These are phyloP conservation scores for Meles meles DNA, from an alignment of 2,113 vertebrate genomes.

Conservation along the genomic window DNA sequence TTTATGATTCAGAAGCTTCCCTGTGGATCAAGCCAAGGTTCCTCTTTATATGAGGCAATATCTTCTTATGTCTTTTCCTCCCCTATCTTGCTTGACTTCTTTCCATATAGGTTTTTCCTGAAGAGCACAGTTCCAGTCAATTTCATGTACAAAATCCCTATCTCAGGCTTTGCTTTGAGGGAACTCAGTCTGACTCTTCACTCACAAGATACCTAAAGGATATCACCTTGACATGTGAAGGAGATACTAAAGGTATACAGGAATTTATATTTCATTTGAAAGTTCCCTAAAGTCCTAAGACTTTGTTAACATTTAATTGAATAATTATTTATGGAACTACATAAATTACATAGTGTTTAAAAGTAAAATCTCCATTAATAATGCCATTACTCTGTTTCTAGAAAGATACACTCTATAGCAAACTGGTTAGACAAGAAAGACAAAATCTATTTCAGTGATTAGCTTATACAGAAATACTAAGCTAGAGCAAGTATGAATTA, in stretches of 20 bases:
- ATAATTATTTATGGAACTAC: neutral
- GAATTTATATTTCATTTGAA: neutral
- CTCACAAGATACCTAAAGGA: neutral
- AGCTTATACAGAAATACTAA: neutral
- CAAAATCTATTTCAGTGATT: neutral
- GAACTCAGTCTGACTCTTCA: neutral
- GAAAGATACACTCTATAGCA: neutral
- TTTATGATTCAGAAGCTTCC: neutral
- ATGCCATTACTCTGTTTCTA: neutral
- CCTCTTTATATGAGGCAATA: neutral
- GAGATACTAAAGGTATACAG: neutral
- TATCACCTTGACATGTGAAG: neutral
- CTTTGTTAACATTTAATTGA: neutral
- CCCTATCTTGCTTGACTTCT: neutral
- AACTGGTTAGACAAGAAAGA: neutral
- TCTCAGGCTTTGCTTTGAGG: neutral
- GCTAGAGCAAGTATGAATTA: neutral
- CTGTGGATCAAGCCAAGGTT: neutral
- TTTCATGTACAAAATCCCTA: neutral
- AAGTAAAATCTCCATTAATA: neutral
- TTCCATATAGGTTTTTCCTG: neutral
- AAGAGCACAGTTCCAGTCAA: neutral
- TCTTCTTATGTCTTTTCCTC: neutral
- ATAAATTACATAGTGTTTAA: neutral
- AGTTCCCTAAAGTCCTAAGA: neutral